Conservation (phyloP, 2,888 invertebrate genomes). For the Drosophila fulvimacula region DNA sequence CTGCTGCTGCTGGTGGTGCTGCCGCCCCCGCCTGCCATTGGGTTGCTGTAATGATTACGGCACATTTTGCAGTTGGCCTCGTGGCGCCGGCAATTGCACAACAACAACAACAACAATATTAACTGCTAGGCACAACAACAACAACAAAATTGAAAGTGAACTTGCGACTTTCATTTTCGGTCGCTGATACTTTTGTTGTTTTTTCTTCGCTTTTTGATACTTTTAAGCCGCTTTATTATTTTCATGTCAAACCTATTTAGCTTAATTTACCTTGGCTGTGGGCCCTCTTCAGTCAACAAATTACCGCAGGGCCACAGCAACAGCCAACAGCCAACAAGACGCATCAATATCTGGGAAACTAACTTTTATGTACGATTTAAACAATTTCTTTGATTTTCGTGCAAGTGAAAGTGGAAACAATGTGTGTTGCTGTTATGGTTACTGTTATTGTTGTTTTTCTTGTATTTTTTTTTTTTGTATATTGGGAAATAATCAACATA, state of each 20-base stretch:
- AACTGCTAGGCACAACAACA: conserved; percentile 66
- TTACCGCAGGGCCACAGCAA: conserved; percentile 42
- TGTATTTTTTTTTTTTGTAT: conserved; percentile 4
- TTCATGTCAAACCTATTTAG: conserved; percentile 72
- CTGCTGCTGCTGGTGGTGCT: conserved; percentile 23
- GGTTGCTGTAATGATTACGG: conserved; percentile 63
- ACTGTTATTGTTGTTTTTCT: background rate
- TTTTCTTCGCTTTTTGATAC: conserved; percentile 37
- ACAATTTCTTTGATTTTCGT: conserved; percentile 47
- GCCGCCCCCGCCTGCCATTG: conserved; percentile 50
- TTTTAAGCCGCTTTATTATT: conserved; percentile 76
- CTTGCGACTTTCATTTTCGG: conserved; percentile 77
- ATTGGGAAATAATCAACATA: conserved; percentile 42
- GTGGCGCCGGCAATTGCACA: conserved; percentile 76
- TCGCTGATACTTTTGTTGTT: conserved; percentile 20
- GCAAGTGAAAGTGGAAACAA: conserved; percentile 63
- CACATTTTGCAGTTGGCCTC: conserved; percentile 75
- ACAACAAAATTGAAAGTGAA: conserved; percentile 72
- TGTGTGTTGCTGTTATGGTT: background rate
- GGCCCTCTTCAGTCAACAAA: conserved; percentile 27
- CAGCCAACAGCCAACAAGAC: conserved; percentile 18
- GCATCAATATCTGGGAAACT: conserved; percentile 28
- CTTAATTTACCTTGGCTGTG: conserved; percentile 72
- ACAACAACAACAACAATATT: conserved; percentile 60
- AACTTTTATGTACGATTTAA: conserved; percentile 58